phyloP scores from a whole-genome alignment of 1,140 invertebrate genomes.

The Drosophila lacertosa region DNA sequence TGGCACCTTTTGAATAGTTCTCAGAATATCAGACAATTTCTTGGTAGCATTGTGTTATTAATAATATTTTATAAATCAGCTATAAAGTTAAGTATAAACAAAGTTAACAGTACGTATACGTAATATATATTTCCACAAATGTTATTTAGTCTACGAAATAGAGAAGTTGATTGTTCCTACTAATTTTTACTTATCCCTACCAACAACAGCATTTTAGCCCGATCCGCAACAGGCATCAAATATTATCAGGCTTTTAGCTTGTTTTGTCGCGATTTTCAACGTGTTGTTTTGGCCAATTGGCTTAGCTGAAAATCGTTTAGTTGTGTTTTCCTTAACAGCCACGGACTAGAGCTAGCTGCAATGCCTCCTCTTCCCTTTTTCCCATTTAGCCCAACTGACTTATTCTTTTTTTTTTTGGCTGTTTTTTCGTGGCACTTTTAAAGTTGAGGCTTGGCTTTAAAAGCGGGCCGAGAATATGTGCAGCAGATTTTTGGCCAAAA shows the following conservation, averaged over 20 bases:
- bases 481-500: constrained; percentile 30
- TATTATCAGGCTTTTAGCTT: too few relatives aligned
- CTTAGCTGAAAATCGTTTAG: constrained; percentile 63
- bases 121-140: too few relatives aligned
- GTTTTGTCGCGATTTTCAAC: background rate
- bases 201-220: background rate
- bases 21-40: too few relatives aligned
- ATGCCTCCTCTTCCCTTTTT: background rate
- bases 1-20: too few relatives aligned
- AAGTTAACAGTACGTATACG: too few relatives aligned
- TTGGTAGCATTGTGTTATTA: too few relatives aligned
- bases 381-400: background rate
- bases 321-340: constrained; percentile 17
- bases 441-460: constrained; percentile 16
- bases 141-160: too few relatives aligned
- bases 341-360: background rate
- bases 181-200: background rate
- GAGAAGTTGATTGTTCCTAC: too few relatives aligned
- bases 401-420: background rate
- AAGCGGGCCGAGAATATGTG: constrained; percentile 21
- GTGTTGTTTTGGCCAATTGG: constrained; percentile 38
- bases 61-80: too few relatives aligned
- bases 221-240: background rate
- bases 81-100: too few relatives aligned
- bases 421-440: constrained; percentile 13